Percentiles rank a stretch among this genome's conserved stretches.
Conservation (phyloP, 1,140 invertebrate genomes). For the Globodera ellingtonae region DNA sequence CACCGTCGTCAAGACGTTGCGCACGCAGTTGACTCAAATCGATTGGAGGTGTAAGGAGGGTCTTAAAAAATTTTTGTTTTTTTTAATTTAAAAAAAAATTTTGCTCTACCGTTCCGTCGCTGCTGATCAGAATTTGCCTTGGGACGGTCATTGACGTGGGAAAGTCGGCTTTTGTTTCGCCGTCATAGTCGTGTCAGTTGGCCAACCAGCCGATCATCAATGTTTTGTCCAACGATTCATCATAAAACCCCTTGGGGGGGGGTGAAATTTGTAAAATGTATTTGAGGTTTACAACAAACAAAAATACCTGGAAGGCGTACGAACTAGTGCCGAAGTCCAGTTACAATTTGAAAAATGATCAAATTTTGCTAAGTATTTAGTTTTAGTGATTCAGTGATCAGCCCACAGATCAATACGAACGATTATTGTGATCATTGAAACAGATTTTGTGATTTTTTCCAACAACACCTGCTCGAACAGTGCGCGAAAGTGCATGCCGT, state of each 20-base stretch:
- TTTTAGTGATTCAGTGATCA: no score
- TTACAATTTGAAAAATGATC: conserved; percentile 14
- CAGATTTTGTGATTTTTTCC: no score
- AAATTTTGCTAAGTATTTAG: neutral
- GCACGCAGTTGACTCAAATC: conserved; percentile 4
- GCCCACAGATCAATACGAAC: no score
- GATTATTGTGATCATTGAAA: neutral
- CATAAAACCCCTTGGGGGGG: conserved; percentile 8
- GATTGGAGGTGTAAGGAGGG: conserved; percentile 21
- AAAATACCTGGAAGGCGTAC: conserved; percentile 32
- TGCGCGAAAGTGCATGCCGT: no score
- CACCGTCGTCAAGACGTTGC: conserved; percentile 8
- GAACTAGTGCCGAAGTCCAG: conserved; percentile 32
- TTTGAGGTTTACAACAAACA: no score
- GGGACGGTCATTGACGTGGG: conserved; percentile 27
- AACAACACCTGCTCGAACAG: no score
- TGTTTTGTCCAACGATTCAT: neutral
- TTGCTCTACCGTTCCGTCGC: conserved; percentile 21
- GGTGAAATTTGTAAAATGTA: no score
- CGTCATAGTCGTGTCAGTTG: conserved; percentile 22
- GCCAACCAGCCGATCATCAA: conserved; percentile 31
- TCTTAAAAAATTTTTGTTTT: no score
- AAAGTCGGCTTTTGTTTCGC: conserved; percentile 25
- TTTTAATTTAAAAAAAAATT: neutral
- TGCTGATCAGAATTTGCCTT: conserved; percentile 11